Percentiles rank a stretch among this genome's conserved stretches.
These are phyloP conservation scores for Gortyna flavago DNA, from an alignment of 2,888 invertebrate genomes.

Conservation along the genomic window DNA sequence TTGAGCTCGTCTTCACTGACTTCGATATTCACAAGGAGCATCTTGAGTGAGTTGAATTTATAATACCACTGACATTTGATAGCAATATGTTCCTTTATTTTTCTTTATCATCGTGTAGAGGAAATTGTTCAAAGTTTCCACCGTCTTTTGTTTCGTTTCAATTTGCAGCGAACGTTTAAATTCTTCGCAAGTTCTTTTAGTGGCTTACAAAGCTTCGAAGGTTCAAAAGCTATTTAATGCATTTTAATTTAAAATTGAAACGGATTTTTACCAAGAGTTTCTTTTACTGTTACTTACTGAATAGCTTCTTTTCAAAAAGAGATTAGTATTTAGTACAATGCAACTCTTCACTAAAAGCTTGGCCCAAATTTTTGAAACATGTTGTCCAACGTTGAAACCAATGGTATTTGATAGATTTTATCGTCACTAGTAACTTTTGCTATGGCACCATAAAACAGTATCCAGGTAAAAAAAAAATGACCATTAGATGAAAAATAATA, in stretches of 20 bases:
- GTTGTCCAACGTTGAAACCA: background rate
- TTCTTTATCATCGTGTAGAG: background rate
- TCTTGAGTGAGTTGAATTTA: slow-evolving; percentile 91
- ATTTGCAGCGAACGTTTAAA: slow-evolving; percentile 31
- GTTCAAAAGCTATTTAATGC: slow-evolving; percentile 31
- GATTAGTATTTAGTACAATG: background rate
- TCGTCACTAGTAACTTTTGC: background rate
- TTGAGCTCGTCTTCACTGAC: slow-evolving; percentile 95
- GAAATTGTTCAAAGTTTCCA: slow-evolving; percentile 35
- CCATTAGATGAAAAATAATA: background rate
- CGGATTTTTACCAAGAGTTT: background rate
- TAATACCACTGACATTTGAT: background rate
- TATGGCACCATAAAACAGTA: background rate
- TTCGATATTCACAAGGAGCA: slow-evolving; percentile 93
- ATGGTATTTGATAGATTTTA: background rate
- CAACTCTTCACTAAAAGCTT: background rate
- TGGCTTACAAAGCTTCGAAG: slow-evolving; percentile 37
- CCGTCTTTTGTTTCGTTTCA: slow-evolving; percentile 37
- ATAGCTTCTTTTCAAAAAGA: background rate
- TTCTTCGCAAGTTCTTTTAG: slow-evolving; percentile 56
- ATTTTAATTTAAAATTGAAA: slow-evolving; percentile 40
- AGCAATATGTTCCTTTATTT: background rate
- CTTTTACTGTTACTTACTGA: background rate
- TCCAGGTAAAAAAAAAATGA: background rate
- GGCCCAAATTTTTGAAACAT: background rate